phyloP scores from a whole-genome alignment of 2,797 vertebrate species.

The Schizothorax lantsangensis region DNA sequence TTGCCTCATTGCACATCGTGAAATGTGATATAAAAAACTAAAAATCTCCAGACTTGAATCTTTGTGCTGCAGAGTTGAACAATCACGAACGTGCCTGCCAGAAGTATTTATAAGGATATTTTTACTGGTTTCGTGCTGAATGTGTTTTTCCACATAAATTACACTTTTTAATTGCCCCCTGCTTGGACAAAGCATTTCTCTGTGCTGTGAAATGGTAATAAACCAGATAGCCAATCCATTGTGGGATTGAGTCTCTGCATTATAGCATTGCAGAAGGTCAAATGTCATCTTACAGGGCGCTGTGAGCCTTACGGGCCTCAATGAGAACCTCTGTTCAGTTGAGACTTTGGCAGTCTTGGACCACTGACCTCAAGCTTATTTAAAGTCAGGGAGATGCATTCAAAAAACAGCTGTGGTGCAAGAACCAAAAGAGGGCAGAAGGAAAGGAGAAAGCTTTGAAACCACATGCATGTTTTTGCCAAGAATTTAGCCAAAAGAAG shows the following conservation, averaged over 20 bases:
- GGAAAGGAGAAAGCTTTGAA: neutral
- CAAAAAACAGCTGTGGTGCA: constrained; percentile 24
- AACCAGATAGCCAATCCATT: neutral
- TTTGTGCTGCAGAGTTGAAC: neutral
- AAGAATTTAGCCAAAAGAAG: neutral
- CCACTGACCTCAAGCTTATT: constrained; percentile 32
- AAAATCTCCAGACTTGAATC: neutral
- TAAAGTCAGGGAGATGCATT: constrained; percentile 23
- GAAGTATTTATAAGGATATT: constrained; percentile 21
- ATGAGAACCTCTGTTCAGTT: constrained; percentile 44
- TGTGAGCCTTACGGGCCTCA: constrained; percentile 42
- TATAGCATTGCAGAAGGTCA: constrained; percentile 37
- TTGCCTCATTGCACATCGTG: neutral
- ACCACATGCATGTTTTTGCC: neutral
- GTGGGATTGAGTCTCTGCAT: constrained; percentile 26
- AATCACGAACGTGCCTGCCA: neutral
- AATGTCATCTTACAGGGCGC: constrained; percentile 46
- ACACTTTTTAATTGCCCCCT: neutral
- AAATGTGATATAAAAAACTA: neutral
- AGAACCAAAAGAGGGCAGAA: constrained; percentile 2
- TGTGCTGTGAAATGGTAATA: constrained; percentile 15
- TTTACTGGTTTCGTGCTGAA: constrained; percentile 22
- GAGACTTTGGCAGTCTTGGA: constrained; percentile 5
- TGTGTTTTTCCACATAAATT: constrained; percentile 43
- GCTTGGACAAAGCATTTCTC: constrained; percentile 18